These are phyloP conservation scores for Brachymystax lenok DNA, from an alignment of 2,797 vertebrate species.

Conservation along the genomic window DNA sequence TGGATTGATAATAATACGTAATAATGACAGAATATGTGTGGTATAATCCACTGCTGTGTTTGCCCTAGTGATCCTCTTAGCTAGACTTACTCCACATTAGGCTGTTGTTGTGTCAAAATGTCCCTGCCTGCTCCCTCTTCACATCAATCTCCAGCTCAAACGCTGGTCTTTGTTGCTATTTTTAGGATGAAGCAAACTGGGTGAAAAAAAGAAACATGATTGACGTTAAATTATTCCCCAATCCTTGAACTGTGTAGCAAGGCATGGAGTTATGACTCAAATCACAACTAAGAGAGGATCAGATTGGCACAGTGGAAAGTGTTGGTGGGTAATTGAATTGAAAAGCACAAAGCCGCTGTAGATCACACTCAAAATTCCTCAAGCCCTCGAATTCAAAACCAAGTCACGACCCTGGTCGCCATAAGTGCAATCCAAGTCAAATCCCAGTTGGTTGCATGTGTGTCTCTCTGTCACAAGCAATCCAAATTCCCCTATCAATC, in stretches of 20 bases:
- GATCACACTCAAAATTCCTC: constrained; percentile 66
- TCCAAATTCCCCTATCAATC: constrained; percentile 74
- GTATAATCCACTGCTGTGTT: constrained; percentile 62
- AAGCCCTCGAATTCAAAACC: constrained; percentile 69
- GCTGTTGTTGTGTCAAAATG: constrained; percentile 60
- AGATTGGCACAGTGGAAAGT: constrained; percentile 67
- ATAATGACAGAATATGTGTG: constrained; percentile 48
- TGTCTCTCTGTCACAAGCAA: constrained; percentile 68
- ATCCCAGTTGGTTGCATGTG: constrained; percentile 68
- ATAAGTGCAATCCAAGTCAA: constrained; percentile 72
- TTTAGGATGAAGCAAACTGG: constrained; percentile 52
- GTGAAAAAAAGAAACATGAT: constrained; percentile 63
- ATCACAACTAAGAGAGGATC: constrained; percentile 67
- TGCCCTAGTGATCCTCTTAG: constrained; percentile 66
- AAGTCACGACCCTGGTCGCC: constrained; percentile 70
- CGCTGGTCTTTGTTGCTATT: constrained; percentile 59
- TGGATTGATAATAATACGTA: constrained; percentile 30
- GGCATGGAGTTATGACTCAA: constrained; percentile 68
- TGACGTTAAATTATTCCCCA: constrained; percentile 65
- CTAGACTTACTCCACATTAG: constrained; percentile 68
- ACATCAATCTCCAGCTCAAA: constrained; percentile 46
- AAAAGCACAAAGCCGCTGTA: constrained; percentile 66
- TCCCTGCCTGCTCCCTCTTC: constrained; percentile 44
- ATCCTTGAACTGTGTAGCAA: constrained; percentile 58
- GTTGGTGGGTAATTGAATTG: constrained; percentile 74